phyloP scores from a whole-genome alignment of 2,113 vertebrate species.

The Aleadryas rufinucha region DNA sequence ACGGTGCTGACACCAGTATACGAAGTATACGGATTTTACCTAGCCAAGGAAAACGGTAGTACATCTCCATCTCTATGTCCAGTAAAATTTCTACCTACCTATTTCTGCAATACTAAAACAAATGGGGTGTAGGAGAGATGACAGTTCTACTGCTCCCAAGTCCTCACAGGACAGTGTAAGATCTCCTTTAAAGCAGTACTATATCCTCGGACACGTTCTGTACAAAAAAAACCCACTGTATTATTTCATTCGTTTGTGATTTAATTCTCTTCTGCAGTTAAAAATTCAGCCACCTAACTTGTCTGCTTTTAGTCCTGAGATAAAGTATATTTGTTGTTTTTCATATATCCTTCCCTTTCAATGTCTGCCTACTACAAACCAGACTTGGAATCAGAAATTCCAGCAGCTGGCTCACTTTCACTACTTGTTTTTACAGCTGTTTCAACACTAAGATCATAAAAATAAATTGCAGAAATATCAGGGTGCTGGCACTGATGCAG shows the following conservation, averaged over 20 bases:
- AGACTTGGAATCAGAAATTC: constrained; percentile 16
- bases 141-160: not conserved
- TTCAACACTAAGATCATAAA: constrained; percentile 49
- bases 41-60: not conserved
- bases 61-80: not conserved
- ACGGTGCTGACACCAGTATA: not conserved
- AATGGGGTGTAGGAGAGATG: not conserved
- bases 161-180: not conserved
- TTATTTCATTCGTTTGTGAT: not conserved
- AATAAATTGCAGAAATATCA: constrained; percentile 55
- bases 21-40: not conserved
- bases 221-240: not conserved
- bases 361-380: not conserved
- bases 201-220: not conserved
- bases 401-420: constrained; percentile 35
- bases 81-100: not conserved
- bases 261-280: not conserved
- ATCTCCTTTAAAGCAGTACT: not conserved
- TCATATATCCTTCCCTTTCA: not conserved
- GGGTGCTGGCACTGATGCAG: constrained; percentile 19
- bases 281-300: not conserved
- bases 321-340: not conserved
- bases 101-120: not conserved
- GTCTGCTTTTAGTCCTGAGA: not conserved
- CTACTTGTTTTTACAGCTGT: constrained; percentile 58